phyloP scores from a whole-genome alignment of 2,888 invertebrate species.

The Corbicula japonica region DNA sequence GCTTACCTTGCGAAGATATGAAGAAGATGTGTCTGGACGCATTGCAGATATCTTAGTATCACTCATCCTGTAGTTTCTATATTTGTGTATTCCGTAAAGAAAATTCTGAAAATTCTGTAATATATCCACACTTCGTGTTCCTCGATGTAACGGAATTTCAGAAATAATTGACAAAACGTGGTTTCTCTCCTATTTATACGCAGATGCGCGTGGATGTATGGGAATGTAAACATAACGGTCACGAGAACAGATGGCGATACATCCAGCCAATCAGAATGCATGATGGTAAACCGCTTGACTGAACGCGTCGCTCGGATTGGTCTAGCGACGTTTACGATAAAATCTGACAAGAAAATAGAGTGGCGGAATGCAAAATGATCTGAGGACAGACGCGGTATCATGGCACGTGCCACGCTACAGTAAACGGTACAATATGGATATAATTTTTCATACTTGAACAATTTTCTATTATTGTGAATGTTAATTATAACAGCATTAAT shows the following conservation, averaged over 20 bases:
- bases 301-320: constrained; percentile 56
- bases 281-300: constrained; percentile 16
- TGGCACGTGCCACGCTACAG: constrained; percentile 67
- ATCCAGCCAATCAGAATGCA: constrained; percentile 59
- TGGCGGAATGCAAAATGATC: constrained; percentile 47
- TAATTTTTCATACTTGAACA: constrained; percentile 61
- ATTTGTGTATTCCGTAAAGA: too few species aligned
- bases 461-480: constrained; percentile 58
- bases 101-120: constrained; percentile 1
- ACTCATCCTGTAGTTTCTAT: constrained; percentile 62
- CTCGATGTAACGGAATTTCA: constrained; percentile 49
- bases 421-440: constrained; percentile 69
- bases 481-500: constrained; percentile 61
- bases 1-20: constrained; percentile 65
- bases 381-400: constrained; percentile 57
- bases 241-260: constrained; percentile 64
- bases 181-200: constrained; percentile 57
- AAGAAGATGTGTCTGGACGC: constrained; percentile 62
- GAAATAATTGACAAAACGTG: constrained; percentile 3
- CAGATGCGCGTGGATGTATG: constrained; percentile 61
- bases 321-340: constrained; percentile 44
- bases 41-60: constrained; percentile 51
- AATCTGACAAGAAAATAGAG: constrained; percentile 50
- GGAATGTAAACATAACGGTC: constrained; percentile 71
- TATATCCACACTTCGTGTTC: neutral